Conservation (phyloP, 2,888 invertebrate genomes). For the Philereme transversata region DNA sequence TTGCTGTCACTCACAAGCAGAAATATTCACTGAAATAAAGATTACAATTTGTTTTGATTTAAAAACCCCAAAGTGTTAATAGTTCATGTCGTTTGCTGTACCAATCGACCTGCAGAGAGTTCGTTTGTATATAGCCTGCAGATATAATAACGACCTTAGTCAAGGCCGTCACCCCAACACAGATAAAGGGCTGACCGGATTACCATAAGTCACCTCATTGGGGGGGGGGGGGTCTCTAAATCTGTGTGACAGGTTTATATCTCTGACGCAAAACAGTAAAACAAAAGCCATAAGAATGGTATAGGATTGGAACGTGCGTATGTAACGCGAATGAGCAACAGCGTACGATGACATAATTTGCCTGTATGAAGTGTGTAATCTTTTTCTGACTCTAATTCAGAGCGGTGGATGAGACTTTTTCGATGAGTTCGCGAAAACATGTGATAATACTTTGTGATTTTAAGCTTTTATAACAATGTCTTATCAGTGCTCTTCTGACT, state of each 20-base stretch:
- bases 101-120: constrained; percentile 26
- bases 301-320: not conserved
- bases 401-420: no score
- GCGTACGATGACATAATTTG: not conserved
- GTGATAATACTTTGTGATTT: no score
- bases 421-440: no score
- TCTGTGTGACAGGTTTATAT: constrained; percentile 37
- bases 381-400: no score
- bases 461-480: no score
- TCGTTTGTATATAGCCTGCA: constrained; percentile 38
- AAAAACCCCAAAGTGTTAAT: no score
- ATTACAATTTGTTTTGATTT: no score
- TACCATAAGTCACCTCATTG: constrained; percentile 45
- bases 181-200: constrained; percentile 35
- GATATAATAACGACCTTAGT: constrained; percentile 45
- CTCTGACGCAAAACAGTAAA: constrained; percentile 16
- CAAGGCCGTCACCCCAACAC: constrained; percentile 42
- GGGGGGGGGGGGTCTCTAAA: constrained; percentile 28
- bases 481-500: no score
- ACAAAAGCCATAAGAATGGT: constrained; percentile 2
- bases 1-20: no score
- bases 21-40: no score
- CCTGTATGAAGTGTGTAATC: not conserved
- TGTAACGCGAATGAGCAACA: not conserved
- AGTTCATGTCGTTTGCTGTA: not conserved